A percentile compares a stretch with the other conserved stretches of the same genome.
These are phyloP conservation scores for Caradrina clavipalpis DNA, from an alignment of 2,888 invertebrate species.

Conservation along the genomic window DNA sequence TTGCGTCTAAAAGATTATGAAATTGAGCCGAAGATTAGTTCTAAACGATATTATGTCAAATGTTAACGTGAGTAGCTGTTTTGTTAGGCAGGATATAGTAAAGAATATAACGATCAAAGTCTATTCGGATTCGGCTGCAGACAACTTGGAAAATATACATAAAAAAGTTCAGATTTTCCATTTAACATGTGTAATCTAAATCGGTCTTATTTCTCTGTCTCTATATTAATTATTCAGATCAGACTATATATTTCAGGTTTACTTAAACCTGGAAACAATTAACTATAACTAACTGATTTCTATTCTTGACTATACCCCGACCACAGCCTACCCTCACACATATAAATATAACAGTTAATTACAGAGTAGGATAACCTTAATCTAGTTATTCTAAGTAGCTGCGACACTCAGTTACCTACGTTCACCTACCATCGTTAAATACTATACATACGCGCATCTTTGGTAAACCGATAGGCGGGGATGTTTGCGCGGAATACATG, in stretches of 20 bases:
- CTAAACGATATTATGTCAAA: slow-evolving; percentile 59
- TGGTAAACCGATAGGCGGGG: slow-evolving; percentile 75
- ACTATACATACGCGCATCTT: slow-evolving; percentile 77
- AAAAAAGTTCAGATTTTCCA: neutral
- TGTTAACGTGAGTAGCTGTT: slow-evolving; percentile 35
- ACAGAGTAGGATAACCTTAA: slow-evolving; percentile 63
- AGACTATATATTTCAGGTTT: slow-evolving; percentile 18
- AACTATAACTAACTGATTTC: neutral
- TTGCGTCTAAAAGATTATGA: slow-evolving; percentile 55
- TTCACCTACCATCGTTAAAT: slow-evolving; percentile 67
- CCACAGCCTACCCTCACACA: slow-evolving; percentile 25
- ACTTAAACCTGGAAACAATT: neutral
- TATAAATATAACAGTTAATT: slow-evolving; percentile 58
- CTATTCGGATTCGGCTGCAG: slow-evolving; percentile 2
- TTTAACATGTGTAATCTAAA: slow-evolving; percentile 28
- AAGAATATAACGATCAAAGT: slow-evolving; percentile 17
- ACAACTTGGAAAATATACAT: neutral
- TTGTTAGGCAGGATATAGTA: slow-evolving; percentile 27
- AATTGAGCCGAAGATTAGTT: slow-evolving; percentile 66
- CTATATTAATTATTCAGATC: slow-evolving; percentile 31
- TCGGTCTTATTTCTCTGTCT: slow-evolving; percentile 7
- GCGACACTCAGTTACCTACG: slow-evolving; percentile 73
- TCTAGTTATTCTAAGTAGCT: slow-evolving; percentile 69
- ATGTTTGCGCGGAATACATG: slow-evolving; percentile 72
- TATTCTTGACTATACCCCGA: slow-evolving; percentile 30